A percentile compares a stretch with the other conserved stretches of the same genome.
These are phyloP conservation scores for Cistogaster globosa DNA, from an alignment of 2,888 invertebrate genomes.

Conservation along the genomic window DNA sequence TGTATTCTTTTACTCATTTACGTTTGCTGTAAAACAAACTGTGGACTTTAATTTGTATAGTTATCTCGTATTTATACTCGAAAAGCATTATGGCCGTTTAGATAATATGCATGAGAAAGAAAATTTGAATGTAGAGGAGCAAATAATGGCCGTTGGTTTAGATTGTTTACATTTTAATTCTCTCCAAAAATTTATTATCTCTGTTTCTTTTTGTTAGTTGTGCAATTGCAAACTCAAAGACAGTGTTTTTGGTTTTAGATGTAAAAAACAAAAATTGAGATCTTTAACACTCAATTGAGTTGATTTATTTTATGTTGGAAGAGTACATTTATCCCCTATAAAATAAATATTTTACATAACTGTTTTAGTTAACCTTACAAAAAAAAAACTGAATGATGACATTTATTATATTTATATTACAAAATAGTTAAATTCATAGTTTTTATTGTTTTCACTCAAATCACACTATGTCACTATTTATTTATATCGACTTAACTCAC, in stretches of 20 bases:
- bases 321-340: constrained; percentile 41
- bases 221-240: constrained; percentile 33
- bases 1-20: constrained; percentile 46
- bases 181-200: background rate
- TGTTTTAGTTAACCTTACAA: background rate
- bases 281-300: constrained; percentile 67
- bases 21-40: background rate
- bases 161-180: constrained; percentile 34
- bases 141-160: constrained; percentile 73
- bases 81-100: constrained; percentile 65
- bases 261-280: no score
- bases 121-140: constrained; percentile 54
- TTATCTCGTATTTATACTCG: constrained; percentile 43
- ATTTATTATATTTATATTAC: background rate
- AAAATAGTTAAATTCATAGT: background rate
- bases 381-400: background rate
- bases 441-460: background rate
- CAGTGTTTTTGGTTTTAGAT: background rate
- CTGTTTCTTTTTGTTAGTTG: constrained; percentile 8
- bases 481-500: background rate
- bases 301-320: constrained; percentile 66
- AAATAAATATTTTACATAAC: constrained; percentile 8
- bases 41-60: background rate
- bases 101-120: constrained; percentile 8
- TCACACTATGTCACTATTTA: background rate